Base-by-base conservation (phyloP, 2,113 vertebrate genomes). In the Litocranius walleri region DNA sequence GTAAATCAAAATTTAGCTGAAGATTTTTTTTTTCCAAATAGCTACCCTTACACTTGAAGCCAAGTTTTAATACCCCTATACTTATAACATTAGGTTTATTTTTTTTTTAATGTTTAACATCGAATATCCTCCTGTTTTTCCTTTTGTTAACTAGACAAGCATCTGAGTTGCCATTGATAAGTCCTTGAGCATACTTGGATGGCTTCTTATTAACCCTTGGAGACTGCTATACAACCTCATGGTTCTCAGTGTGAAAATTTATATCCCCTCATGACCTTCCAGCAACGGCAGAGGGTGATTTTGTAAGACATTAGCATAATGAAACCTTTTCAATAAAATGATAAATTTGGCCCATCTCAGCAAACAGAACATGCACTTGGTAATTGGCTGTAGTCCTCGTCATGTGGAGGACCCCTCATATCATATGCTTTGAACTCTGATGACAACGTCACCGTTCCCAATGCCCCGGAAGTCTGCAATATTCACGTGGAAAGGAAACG, bases 301-400 rank as follows among this genome's bases (percentile, higher is more conserved):
- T 98, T 98, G 97, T 98, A 97, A 98, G 98, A 98, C 98, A 99
- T 99, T 99, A 99, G 98, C 99, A 99, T 99, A 99, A 99, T 99
- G 99, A 99, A 99, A 98, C 98, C 98, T 99, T 99, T 99, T 99
- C 98, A 98, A 97, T 98, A 98, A 98, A 99, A 98, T 99, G 99
- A 99, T 99, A 98, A 99, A 99, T 99, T 98, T 99, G 98, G 96
- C 96, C 97, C 98, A 98, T 99, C 98, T 98, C 98, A 96, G 98
- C 98, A 99, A 99, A 99, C 99, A 99, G 99, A 99, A 98, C 83
- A 80, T 97, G 98, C 93, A 83, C 97, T 98, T 94, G 95, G 97
- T 99, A 98, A 99, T 99, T 99, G 99, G 99, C 99, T 97, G 98
- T 98, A 67, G 90, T 80, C 97, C 90, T 90, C 98, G 96, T 93